These are phyloP conservation scores for Epinephelus moara DNA, from an alignment of 2,113 vertebrate species.

Conservation along the genomic window DNA sequence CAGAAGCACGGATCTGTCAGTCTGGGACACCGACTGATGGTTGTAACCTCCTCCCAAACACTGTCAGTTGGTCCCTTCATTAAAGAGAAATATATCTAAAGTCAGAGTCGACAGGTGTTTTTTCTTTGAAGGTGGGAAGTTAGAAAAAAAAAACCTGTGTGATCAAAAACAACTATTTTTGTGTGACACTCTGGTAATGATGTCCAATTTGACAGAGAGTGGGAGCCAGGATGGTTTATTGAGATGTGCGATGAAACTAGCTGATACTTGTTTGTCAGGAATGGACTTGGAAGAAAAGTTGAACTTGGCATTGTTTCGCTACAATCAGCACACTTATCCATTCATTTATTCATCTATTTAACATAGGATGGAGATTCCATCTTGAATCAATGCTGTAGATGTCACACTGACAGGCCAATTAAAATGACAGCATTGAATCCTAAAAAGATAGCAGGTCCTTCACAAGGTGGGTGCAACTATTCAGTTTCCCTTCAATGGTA, in stretches of 20 bases:
- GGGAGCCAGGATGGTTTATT: neutral
- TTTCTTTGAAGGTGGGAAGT: conserved; percentile 12
- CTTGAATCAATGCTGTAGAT: neutral
- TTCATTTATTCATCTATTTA: neutral
- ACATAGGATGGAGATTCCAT: neutral
- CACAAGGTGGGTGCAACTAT: neutral
- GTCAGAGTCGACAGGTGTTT: conserved; percentile 7
- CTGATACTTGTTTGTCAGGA: neutral
- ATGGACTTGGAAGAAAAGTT: neutral
- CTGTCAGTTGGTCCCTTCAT: conserved; percentile 44
- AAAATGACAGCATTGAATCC: neutral
- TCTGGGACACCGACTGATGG: conserved; percentile 43
- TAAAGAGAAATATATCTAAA: conserved; percentile 28
- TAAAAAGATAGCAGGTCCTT: neutral
- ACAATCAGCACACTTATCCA: neutral
- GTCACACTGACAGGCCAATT: neutral
- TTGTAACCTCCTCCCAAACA: conserved; percentile 56
- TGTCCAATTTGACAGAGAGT: conserved; percentile 16
- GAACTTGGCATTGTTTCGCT: neutral
- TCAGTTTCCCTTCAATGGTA: neutral
- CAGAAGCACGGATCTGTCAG: conserved; percentile 38
- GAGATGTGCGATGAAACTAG: neutral
- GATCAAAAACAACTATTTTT: neutral
- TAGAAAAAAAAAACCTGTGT: neutral
- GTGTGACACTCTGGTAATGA: conserved; percentile 4